Conservation (phyloP, 2,888 invertebrate species). For the Amphiduros pacificus region DNA sequence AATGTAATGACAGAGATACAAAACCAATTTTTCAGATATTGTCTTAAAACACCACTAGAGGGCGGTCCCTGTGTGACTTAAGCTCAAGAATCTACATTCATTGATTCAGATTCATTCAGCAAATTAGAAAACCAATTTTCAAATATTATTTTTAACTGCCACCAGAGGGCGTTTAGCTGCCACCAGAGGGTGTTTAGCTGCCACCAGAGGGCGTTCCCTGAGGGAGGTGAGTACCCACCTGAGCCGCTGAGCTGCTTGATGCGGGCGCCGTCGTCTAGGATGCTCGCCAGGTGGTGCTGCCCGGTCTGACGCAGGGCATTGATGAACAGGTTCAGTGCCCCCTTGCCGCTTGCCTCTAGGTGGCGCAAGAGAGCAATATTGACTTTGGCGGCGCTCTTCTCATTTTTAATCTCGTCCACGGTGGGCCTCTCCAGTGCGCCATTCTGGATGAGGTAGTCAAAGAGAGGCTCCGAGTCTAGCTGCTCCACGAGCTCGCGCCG, state of each 20-base stretch:
- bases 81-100: no score
- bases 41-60: no score
- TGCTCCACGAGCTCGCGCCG: slow-evolving; percentile 48
- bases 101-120: no score
- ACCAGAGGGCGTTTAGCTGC: no score
- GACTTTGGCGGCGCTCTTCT: slow-evolving; percentile 32
- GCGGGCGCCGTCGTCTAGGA: slow-evolving; percentile 45
- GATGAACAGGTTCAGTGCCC: slow-evolving; percentile 45
- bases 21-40: no score
- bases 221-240: slow-evolving; percentile 19
- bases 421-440: slow-evolving; percentile 10
- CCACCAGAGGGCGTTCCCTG: no score
- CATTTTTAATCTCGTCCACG: slow-evolving; percentile 37
- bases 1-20: no score
- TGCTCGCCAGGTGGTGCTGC: slow-evolving; percentile 52
- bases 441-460: slow-evolving; percentile 49
- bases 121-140: no score
- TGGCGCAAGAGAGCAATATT: slow-evolving; percentile 47
- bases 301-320: slow-evolving; percentile 55
- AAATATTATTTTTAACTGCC: no score
- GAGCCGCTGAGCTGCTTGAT: slow-evolving; percentile 22
- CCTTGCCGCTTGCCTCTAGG: slow-evolving; percentile 43
- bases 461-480: slow-evolving; percentile 51
- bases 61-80: no score
- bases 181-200: no score